These are phyloP conservation scores for Lasioglossum leucozonium DNA, from an alignment of 2,888 invertebrate genomes.

Conservation along the genomic window DNA sequence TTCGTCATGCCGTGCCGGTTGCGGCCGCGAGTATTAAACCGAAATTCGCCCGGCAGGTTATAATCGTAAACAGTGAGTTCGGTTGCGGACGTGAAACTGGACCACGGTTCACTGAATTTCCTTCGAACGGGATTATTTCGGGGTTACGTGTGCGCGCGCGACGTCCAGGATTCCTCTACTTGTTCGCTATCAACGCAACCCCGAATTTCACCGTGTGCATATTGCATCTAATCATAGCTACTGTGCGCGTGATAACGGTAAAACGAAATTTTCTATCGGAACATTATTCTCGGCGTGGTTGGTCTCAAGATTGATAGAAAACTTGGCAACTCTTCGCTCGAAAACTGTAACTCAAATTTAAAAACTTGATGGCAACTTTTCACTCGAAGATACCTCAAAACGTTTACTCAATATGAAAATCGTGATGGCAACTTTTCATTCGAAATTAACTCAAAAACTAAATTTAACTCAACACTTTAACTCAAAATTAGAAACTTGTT, in stretches of 20 bases:
- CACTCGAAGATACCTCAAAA: no score
- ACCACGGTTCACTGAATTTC: conserved; percentile 50
- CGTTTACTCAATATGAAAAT: no score
- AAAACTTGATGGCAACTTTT: neutral
- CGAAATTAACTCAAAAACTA: no score
- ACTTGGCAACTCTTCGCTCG: no score
- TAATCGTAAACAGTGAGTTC: conserved; percentile 71
- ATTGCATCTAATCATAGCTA: neutral
- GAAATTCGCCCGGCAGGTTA: conserved; percentile 67
- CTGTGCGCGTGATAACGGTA: conserved; percentile 11
- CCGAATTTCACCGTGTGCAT: conserved; percentile 7
- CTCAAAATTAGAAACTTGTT: no score
- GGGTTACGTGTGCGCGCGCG: neutral
- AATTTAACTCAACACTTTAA: no score
- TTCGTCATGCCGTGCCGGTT: conserved; percentile 37
- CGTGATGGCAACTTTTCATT: no score
- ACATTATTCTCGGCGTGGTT: neutral
- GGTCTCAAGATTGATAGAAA: neutral
- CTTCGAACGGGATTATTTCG: conserved; percentile 41
- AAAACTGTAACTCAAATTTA: no score
- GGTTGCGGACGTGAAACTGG: conserved; percentile 30
- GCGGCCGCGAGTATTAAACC: conserved; percentile 60
- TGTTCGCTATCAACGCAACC: conserved; percentile 30
- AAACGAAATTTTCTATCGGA: conserved; percentile 6
- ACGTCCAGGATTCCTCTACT: conserved; percentile 27